A percentile compares a stretch with the other conserved stretches of the same genome.
phyloP scores from a whole-genome alignment of 2,797 vertebrate species.

The Alectoris magna region DNA sequence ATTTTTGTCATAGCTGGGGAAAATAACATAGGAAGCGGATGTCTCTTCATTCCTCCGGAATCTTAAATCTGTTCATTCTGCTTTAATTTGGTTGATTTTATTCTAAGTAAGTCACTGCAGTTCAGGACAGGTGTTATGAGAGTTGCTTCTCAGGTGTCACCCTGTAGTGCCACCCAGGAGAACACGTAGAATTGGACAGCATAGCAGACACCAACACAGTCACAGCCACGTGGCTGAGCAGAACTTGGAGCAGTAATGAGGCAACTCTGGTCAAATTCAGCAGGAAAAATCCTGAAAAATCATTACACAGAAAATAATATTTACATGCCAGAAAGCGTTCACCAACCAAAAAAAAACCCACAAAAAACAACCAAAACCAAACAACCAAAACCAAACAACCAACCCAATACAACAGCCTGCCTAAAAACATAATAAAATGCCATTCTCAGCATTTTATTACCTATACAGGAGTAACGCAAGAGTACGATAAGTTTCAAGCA shows the following conservation, averaged over 20 bases:
- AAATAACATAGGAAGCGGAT: constrained; percentile 52
- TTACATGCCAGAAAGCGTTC: not conserved
- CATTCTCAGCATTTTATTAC: not conserved
- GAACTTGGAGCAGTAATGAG: not conserved
- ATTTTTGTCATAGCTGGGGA: constrained; percentile 46
- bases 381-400: too few relatives aligned
- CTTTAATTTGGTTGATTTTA: not conserved
- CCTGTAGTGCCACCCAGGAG: not conserved
- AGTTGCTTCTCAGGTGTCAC: not conserved
- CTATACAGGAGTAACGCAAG: not conserved
- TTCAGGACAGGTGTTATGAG: not conserved
- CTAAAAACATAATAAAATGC: not conserved
- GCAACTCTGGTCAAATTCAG: not conserved
- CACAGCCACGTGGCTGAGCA: not conserved
- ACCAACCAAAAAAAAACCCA: not conserved
- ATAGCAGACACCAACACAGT: not conserved
- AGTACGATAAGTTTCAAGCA: not conserved
- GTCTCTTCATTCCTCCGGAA: constrained; percentile 25
- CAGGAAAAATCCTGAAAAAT: not conserved
- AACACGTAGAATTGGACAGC: not conserved
- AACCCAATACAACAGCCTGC: not conserved
- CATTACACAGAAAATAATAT: not conserved
- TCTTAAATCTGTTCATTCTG: not conserved
- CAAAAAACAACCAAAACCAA: too few relatives aligned
- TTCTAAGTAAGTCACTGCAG: not conserved